Evolutionary conservation across 2,797 vertebrate species (phyloP), one percentile per base, ranked within the genome.

Genomic region (Hippocampus kuda): DNA sequence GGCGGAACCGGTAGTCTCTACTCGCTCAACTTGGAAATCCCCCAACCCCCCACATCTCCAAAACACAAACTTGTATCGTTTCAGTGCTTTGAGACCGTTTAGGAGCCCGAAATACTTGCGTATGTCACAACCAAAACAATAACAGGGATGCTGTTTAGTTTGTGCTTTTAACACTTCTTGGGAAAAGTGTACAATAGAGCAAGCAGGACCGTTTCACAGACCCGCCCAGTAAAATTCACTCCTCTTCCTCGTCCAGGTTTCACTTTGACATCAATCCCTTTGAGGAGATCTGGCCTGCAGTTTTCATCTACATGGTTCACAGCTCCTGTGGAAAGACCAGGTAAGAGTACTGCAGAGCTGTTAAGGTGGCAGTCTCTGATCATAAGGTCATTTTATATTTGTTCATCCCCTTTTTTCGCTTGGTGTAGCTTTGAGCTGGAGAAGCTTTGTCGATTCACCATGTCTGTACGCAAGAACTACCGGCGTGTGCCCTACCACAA

Each of bases 401-500:
- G 2, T 11, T 70, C 3, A 42, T 60, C 1, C 51, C 16, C 70
- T 15, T 7, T 7, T 6, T n/a, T 27, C 1, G 5, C 51, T 67
- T 22, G 26, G 38, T n/a, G 54, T 5, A 99, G 97, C 88, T 99
- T 99, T 84, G 97, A 99, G 75, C 91, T 95, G 80, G 97, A 99
- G 83, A 99, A 98, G 83, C 76, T 99, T 44, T 99, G 97, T 79
- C 93, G 96, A 34, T 99, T 99, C 76, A 98, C 95, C 42, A 98
- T 99, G 97, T 99, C 97, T 0, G 97, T 99, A 68, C 93, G 95
- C 84, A 99, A 98, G 86, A 99, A 99, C 84, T 99, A 98, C 84
- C 91, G 97, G 4, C 93, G 97, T 16, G 97, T 99, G 74, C 97
- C 97, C 34, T 99, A 99, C 83, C 97, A 99, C 91, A 99, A 99